Evolutionary conservation across 30 jellyfish, hydroid and myxozoan genomes (phyloP).

Genomic region (Hydra vulgaris): DNA sequence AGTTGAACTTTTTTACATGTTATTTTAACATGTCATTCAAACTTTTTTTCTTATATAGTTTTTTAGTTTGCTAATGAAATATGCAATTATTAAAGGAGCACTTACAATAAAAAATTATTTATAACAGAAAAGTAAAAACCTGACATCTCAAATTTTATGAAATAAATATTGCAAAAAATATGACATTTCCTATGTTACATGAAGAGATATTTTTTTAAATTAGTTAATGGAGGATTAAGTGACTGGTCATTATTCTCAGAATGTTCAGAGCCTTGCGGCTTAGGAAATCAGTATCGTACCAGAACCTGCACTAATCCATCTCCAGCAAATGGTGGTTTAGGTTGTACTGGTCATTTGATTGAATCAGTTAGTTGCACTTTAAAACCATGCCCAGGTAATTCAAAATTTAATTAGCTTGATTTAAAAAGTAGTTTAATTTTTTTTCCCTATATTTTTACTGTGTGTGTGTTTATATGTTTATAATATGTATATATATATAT

Average conservation of each 20-base stretch:
- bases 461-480: no score
- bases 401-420: background rate
- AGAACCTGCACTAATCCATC: constrained; percentile 34
- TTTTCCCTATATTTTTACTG: background rate
- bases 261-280: constrained; percentile 46
- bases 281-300: constrained; percentile 26
- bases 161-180: constrained; percentile 5
- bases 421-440: background rate
- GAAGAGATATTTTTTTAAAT: background rate
- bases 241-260: constrained; percentile 14
- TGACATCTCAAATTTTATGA: no score
- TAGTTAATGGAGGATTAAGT: constrained; percentile 56
- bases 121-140: no score
- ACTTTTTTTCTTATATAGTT: no score
- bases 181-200: background rate
- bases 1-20: no score
- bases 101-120: no score
- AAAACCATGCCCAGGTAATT: constrained; percentile 34
- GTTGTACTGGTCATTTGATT: constrained; percentile 25
- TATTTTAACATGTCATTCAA: no score
- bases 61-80: no score
- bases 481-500: no score
- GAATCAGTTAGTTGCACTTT: constrained; percentile 23
- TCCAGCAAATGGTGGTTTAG: constrained; percentile 27
- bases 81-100: no score